Percentiles rank a stretch among this genome's conserved stretches.
Evolutionary conservation across 2,888 invertebrate genomes (phyloP).

Genomic region (Oligia fasciuncula): DNA sequence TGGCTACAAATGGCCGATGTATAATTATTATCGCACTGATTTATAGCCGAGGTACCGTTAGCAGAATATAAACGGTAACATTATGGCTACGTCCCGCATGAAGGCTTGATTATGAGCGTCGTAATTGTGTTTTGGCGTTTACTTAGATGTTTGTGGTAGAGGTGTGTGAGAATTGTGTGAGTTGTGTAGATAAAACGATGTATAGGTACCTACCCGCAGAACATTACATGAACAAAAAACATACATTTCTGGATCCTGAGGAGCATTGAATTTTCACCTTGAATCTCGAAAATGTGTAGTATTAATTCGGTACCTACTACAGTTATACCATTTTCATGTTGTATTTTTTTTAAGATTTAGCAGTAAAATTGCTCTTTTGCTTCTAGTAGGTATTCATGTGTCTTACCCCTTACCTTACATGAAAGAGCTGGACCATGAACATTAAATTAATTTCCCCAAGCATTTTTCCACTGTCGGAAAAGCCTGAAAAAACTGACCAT

Average conservation of each 20-base stretch:
- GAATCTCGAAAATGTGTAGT: neutral
- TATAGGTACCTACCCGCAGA: too few relatives aligned
- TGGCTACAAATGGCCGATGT: slow-evolving; percentile 83
- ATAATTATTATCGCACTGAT: slow-evolving; percentile 88
- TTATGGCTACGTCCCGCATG: slow-evolving; percentile 71
- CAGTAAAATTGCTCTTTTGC: neutral
- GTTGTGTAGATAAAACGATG: neutral
- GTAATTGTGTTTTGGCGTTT: slow-evolving; percentile 62
- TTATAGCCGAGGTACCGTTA: slow-evolving; percentile 83
- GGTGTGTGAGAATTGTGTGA: slow-evolving; percentile 7
- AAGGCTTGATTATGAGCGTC: slow-evolving; percentile 61
- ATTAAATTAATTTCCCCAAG: neutral
- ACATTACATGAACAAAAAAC: neutral
- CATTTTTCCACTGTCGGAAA: neutral
- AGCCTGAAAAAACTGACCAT: neutral
- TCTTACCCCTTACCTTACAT: neutral
- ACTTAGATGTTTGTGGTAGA: slow-evolving; percentile 36
- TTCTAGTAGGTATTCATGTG: neutral
- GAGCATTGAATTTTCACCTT: too few relatives aligned
- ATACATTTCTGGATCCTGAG: neutral
- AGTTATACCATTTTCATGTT: neutral
- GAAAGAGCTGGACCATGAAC: neutral
- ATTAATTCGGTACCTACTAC: neutral
- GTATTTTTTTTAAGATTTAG: neutral
- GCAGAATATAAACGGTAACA: slow-evolving; percentile 85